phyloP scores from a whole-genome alignment of 2,113 vertebrate genomes.

The Rhea pennata region DNA sequence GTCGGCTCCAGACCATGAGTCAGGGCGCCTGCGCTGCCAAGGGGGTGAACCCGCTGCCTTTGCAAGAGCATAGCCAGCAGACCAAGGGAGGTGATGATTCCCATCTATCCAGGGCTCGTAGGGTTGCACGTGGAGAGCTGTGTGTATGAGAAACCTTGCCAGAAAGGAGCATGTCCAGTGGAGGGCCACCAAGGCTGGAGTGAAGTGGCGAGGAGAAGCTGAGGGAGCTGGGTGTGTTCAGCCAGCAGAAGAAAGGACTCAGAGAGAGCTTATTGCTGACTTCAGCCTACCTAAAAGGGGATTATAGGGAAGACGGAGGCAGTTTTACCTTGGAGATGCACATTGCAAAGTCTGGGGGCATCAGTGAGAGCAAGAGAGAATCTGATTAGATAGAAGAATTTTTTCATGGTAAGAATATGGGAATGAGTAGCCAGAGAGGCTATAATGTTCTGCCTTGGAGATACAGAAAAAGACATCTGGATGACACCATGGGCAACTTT shows the following conservation, averaged over 20 bases:
- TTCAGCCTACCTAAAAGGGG: not conserved
- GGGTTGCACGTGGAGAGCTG: not conserved
- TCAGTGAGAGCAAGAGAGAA: not conserved
- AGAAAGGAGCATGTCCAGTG: not conserved
- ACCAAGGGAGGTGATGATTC: not conserved
- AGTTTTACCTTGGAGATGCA: not conserved
- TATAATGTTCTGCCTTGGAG: not conserved
- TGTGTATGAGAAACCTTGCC: not conserved
- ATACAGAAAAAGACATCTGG: not conserved
- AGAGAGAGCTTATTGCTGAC: not conserved
- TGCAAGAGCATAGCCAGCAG: not conserved
- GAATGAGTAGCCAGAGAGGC: not conserved
- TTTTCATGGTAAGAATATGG: not conserved
- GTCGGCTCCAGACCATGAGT: conserved; percentile 6
- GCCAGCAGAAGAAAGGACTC: not conserved
- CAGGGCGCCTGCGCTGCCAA: not conserved
- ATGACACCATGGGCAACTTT: not conserved
- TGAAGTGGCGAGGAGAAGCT: not conserved
- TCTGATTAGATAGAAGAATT: not conserved
- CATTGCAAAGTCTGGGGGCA: not conserved
- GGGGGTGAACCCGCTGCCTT: not conserved
- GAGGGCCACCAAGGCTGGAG: not conserved
- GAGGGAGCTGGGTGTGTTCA: not conserved
- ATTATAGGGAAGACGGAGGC: not conserved
- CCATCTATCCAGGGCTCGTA: not conserved